Conservation (phyloP, 30 jellyfish, hydroid and myxozoan genomes). For the Calvadosia cruxmelitensis region DNA sequence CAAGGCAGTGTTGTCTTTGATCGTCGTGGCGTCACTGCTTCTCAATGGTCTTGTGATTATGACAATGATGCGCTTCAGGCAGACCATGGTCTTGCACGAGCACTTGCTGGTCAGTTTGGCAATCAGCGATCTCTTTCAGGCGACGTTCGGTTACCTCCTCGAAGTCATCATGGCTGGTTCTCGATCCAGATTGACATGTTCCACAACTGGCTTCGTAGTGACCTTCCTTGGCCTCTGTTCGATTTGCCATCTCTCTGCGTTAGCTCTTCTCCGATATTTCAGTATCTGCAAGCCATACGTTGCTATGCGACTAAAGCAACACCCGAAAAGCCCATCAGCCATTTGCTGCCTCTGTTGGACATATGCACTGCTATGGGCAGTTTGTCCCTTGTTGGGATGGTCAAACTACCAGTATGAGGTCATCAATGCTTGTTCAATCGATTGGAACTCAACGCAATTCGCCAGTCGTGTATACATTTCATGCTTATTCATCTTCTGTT, state of each 20-base stretch:
- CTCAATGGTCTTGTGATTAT: neutral
- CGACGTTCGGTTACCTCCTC: neutral
- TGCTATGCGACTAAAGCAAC: neutral
- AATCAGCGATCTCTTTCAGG: neutral
- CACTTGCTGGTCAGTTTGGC: neutral
- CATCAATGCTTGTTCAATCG: neutral
- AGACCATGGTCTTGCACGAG: neutral
- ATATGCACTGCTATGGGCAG: neutral
- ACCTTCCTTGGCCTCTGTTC: neutral
- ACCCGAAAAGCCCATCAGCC: neutral
- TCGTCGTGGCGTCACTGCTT: neutral
- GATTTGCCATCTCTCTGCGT: neutral
- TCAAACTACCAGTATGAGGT: neutral
- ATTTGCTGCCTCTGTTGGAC: neutral
- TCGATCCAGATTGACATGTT: neutral
- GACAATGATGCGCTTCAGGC: neutral
- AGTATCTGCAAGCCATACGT: neutral
- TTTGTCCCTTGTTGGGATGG: neutral
- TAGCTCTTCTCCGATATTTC: neutral
- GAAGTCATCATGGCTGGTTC: neutral
- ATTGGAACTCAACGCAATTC: neutral
- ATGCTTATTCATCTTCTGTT: neutral
- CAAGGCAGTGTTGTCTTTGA: too few species aligned
- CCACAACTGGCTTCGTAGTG: neutral
- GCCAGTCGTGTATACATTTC: neutral